Conservation (phyloP, 2,888 invertebrate genomes). For the Trimorus sp. region DNA sequence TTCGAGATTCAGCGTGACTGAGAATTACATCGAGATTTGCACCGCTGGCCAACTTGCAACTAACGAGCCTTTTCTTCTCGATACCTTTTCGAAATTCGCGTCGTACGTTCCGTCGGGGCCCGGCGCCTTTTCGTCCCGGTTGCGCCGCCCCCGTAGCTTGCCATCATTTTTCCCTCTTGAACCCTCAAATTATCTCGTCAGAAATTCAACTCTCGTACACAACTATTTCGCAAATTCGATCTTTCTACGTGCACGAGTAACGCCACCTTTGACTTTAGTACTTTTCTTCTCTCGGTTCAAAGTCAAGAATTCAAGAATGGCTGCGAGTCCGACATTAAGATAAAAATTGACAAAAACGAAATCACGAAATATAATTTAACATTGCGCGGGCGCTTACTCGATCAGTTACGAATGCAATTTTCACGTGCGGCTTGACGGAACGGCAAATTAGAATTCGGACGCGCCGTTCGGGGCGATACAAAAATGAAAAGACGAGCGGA, state of each 20-base stretch:
- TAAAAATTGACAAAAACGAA: slow-evolving; percentile 57
- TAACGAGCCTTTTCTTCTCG: slow-evolving; percentile 70
- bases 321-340: slow-evolving; percentile 51
- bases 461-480: neutral
- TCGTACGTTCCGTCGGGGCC: slow-evolving; percentile 56
- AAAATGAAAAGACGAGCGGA: no score
- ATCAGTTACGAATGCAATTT: slow-evolving; percentile 30
- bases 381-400: slow-evolving; percentile 17
- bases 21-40: slow-evolving; percentile 67
- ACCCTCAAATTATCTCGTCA: slow-evolving; percentile 78
- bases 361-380: slow-evolving; percentile 36
- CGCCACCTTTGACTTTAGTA: slow-evolving; percentile 62
- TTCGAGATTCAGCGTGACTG: slow-evolving; percentile 64
- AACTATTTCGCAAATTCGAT: slow-evolving; percentile 79
- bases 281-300: slow-evolving; percentile 57
- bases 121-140: slow-evolving; percentile 13
- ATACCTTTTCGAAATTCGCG: slow-evolving; percentile 65
- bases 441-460: slow-evolving; percentile 1
- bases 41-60: slow-evolving; percentile 69
- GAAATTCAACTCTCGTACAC: slow-evolving; percentile 79
- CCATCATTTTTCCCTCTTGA: slow-evolving; percentile 69
- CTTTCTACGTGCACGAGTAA: slow-evolving; percentile 71
- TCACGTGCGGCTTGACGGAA: neutral
- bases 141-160: slow-evolving; percentile 33
- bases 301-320: slow-evolving; percentile 59